Evolutionary conservation across 2,888 invertebrate species (phyloP), one percentile per base, ranked within the genome.

Genomic region (Drepanosiphum platanoidis): DNA sequence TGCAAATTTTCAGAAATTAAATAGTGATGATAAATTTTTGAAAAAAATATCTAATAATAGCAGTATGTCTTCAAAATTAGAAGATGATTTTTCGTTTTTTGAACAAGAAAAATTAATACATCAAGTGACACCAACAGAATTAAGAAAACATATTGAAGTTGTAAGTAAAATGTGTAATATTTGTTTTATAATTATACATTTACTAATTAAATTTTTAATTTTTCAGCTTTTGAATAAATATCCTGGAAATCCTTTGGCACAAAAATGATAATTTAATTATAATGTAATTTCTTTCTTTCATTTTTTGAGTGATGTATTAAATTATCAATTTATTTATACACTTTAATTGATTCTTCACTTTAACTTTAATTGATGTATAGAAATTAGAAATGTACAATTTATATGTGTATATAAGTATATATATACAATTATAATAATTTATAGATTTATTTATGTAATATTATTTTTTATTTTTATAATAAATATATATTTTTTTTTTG

Each of bases 51-150:
- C 30, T 27, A 84, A 68, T 77, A 84, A 58, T 8, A 75, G 75
- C 30, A 84, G 77, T 52, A 46, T 64, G 8, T 83, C 83, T 74
- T 84, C 68, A 77, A 80, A 32, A 80, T 32, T 80, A 68, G 78
- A 71, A 80, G 72, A 86, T 71, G 80, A 80, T 18, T 75, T 71
- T 80, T 80, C 86, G 11, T 86, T 86, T 52, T 61, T 58, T 86
- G 80, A 86, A 80, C 78, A 86, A 80, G 80, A 75, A 71, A 75
- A 84, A 68, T 61, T 86, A 86, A 39, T 86, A 27, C 75, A 84
- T 42, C 77, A 86, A 83, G 84, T 86, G 9, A 84, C 84, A 36
- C 84, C 84, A 18, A 84, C 84, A 70, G 84, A 84, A 32, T 77
- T 84, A 22, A 84, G 84, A n/a, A 84, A 84, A 18, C 84, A 84